Evolutionary conservation across 2,797 vertebrate genomes (phyloP).

Genomic region (Danio albolineatus): DNA sequence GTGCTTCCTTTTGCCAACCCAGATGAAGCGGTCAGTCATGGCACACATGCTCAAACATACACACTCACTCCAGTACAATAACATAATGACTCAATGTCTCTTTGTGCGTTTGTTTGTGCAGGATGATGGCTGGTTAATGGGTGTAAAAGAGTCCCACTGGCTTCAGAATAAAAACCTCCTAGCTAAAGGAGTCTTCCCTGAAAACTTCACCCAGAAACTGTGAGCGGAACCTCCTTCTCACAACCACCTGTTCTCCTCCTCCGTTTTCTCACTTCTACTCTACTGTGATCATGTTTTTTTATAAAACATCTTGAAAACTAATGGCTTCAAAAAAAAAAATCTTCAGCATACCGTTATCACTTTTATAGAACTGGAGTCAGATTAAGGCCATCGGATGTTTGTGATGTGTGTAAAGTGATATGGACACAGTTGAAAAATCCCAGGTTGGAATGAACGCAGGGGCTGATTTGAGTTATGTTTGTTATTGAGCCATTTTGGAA

Average conservation of each 20-base stretch:
- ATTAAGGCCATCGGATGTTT: neutral
- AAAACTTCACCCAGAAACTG: conserved; percentile 95
- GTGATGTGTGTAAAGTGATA: neutral
- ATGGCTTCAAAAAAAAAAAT: conserved; percentile 43
- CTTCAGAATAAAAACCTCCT: conserved; percentile 87
- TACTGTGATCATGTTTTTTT: conserved; percentile 25
- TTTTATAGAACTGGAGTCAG: neutral
- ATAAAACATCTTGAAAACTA: conserved; percentile 27
- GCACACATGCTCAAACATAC: conserved; percentile 2
- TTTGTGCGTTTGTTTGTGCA: conserved; percentile 66
- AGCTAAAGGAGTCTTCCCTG: conserved; percentile 92
- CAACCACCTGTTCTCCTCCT: conserved; percentile 1
- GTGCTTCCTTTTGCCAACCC: conserved; percentile 90
- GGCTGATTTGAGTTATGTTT: neutral
- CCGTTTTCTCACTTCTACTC: neutral
- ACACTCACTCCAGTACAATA: neutral
- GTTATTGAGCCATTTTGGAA: neutral
- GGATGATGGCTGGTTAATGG: conserved; percentile 98
- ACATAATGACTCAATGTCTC: neutral
- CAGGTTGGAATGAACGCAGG: neutral
- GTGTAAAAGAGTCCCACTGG: conserved; percentile 92
- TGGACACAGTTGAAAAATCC: neutral
- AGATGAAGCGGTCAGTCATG: conserved; percentile 87
- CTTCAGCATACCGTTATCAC: neutral
- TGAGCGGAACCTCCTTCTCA: conserved; percentile 71